phyloP scores from a whole-genome alignment of 1,140 invertebrate species.

The Panonychus citri region DNA sequence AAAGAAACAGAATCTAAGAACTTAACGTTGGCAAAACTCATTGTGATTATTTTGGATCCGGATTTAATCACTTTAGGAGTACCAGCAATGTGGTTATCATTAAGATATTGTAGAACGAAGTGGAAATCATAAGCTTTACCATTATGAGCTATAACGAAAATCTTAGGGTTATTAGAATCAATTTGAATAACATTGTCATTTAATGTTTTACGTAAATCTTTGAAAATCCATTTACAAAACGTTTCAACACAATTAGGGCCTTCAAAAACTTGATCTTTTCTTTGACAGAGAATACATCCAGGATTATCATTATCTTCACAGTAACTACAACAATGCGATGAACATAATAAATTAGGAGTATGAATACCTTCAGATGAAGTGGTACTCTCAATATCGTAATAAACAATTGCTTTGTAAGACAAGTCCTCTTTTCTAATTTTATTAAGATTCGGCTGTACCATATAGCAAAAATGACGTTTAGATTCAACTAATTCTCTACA shows the following conservation, averaged over 20 bases:
- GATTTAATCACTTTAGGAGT: neutral
- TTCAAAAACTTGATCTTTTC: neutral
- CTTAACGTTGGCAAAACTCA: neutral
- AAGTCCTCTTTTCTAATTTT: neutral
- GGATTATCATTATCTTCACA: neutral
- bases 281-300: neutral
- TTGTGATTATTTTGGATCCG: constrained; percentile 1
- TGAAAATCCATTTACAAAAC: neutral
- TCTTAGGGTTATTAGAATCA: neutral
- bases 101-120: neutral
- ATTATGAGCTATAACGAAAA: neutral
- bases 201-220: neutral
- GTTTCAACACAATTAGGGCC: neutral
- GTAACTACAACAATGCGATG: neutral
- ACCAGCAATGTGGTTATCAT: neutral
- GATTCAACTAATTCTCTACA: neutral
- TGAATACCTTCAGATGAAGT: neutral
- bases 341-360: too few relatives aligned
- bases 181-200: neutral
- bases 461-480: neutral
- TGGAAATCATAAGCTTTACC: neutral
- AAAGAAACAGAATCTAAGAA: constrained; percentile 3
- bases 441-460: neutral
- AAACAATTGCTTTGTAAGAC: neutral
- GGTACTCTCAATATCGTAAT: neutral